Percentiles rank a stretch among this genome's conserved stretches.
phyloP scores from a whole-genome alignment of 2,888 invertebrate genomes.

The Amiota mariae region DNA sequence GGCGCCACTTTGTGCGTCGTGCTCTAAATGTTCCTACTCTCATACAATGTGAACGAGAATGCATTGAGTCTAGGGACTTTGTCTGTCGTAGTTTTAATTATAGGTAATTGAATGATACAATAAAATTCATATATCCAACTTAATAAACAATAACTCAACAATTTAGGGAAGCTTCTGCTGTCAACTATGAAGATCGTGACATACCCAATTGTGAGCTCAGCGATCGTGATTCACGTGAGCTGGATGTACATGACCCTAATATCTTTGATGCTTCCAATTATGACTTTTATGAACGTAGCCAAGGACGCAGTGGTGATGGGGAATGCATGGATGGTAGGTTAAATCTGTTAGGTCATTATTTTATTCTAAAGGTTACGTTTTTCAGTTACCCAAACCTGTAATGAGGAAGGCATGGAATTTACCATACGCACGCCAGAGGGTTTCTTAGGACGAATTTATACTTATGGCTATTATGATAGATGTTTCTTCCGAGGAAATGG shows the following conservation, averaged over 20 bases:
- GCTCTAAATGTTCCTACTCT: slow-evolving; percentile 83
- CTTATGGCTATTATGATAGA: slow-evolving; percentile 91
- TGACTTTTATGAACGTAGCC: slow-evolving; percentile 88
- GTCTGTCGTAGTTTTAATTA: slow-evolving; percentile 91
- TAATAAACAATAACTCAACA: neutral
- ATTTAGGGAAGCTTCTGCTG: slow-evolving; percentile 76
- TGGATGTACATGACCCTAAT: slow-evolving; percentile 88
- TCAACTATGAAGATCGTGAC: slow-evolving; percentile 77
- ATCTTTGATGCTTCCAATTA: slow-evolving; percentile 90
- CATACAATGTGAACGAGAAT: slow-evolving; percentile 88
- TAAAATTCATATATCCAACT: slow-evolving; percentile 34
- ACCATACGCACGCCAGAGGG: slow-evolving; percentile 90
- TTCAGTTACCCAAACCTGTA: slow-evolving; percentile 90
- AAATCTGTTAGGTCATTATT: slow-evolving; percentile 13
- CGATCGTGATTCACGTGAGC: slow-evolving; percentile 87
- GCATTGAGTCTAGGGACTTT: slow-evolving; percentile 87
- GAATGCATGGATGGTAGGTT: slow-evolving; percentile 89
- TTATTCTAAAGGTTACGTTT: slow-evolving; percentile 27
- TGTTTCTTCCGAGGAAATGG: slow-evolving; percentile 95
- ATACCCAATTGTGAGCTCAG: slow-evolving; percentile 87
- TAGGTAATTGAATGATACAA: slow-evolving; percentile 75
- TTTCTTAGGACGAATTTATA: slow-evolving; percentile 91
- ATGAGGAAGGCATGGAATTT: slow-evolving; percentile 95
- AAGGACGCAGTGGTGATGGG: slow-evolving; percentile 80
- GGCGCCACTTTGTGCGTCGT: slow-evolving; percentile 84